Percentiles rank a stretch among this genome's conserved stretches.
These are phyloP conservation scores for Lithobates sylvaticus DNA, from an alignment of 2,797 vertebrate genomes.

Conservation along the genomic window DNA sequence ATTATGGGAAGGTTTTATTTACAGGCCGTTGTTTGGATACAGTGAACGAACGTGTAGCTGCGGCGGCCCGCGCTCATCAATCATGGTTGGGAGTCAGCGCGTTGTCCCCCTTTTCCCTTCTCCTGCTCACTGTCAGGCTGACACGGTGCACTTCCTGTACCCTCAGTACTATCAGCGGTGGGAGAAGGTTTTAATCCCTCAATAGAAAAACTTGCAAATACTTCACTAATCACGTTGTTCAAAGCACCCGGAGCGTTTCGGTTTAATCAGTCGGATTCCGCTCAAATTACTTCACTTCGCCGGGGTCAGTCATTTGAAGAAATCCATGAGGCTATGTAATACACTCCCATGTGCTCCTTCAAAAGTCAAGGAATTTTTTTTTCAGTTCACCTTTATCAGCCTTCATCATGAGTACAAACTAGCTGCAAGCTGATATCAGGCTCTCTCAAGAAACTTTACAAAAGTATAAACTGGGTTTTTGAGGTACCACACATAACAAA, in stretches of 20 bases:
- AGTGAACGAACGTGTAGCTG: background rate
- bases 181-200: slow-evolving; percentile 16
- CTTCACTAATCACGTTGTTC: background rate
- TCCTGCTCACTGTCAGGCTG: slow-evolving; percentile 45
- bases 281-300: background rate
- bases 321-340: too few relatives aligned
- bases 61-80: slow-evolving; percentile 25
- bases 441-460: too few relatives aligned
- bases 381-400: too few relatives aligned
- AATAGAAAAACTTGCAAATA: slow-evolving; percentile 1
- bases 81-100: slow-evolving; percentile 26
- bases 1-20: slow-evolving; percentile 4
- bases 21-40: background rate
- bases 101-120: background rate
- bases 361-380: too few relatives aligned
- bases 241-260: background rate
- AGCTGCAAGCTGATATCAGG: too few relatives aligned
- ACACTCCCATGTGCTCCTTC: too few relatives aligned
- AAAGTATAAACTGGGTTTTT: too few relatives aligned
- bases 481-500: too few relatives aligned
- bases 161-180: slow-evolving; percentile 19
- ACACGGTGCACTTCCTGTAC: slow-evolving; percentile 22
- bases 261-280: background rate
- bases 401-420: too few relatives aligned
- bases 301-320: background rate